phyloP scores from a whole-genome alignment of 2,113 vertebrate genomes.

The Platysteira castanea region DNA sequence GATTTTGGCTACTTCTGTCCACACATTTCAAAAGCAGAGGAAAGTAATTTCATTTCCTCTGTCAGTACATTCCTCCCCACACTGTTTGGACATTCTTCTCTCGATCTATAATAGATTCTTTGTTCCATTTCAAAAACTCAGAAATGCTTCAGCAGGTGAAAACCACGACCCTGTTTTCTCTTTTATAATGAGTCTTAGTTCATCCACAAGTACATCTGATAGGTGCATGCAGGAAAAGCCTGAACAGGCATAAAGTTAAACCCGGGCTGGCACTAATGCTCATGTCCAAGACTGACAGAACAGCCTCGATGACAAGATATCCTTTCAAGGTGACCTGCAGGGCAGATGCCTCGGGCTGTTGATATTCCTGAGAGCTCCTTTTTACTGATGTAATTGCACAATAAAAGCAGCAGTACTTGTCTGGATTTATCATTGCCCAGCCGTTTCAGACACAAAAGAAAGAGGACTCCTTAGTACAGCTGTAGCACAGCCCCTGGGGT shows the following conservation, averaged over 20 bases:
- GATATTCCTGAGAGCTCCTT: background rate
- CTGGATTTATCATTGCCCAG: slow-evolving; percentile 24
- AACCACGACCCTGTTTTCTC: background rate
- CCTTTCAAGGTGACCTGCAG: slow-evolving; percentile 33
- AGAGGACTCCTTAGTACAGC: background rate
- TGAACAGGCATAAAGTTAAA: background rate
- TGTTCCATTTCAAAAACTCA: slow-evolving; percentile 1
- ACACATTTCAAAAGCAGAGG: background rate
- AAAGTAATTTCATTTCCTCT: slow-evolving; percentile 12
- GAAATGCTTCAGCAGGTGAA: slow-evolving; percentile 16
- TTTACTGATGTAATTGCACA: background rate
- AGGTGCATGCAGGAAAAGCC: background rate
- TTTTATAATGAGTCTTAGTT: background rate
- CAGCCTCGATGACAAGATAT: background rate
- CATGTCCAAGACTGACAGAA: background rate
- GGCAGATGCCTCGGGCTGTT: background rate
- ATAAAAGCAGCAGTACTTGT: background rate
- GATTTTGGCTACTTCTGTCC: background rate
- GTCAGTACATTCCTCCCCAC: background rate
- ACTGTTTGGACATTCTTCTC: background rate
- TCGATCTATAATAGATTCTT: background rate
- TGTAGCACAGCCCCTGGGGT: background rate
- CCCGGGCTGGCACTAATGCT: background rate
- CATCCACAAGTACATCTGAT: background rate
- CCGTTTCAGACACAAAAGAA: background rate